Percentiles rank a stretch among this genome's conserved stretches.
Conservation (phyloP, 2,888 invertebrate genomes). For the Cephus rjabovi region DNA sequence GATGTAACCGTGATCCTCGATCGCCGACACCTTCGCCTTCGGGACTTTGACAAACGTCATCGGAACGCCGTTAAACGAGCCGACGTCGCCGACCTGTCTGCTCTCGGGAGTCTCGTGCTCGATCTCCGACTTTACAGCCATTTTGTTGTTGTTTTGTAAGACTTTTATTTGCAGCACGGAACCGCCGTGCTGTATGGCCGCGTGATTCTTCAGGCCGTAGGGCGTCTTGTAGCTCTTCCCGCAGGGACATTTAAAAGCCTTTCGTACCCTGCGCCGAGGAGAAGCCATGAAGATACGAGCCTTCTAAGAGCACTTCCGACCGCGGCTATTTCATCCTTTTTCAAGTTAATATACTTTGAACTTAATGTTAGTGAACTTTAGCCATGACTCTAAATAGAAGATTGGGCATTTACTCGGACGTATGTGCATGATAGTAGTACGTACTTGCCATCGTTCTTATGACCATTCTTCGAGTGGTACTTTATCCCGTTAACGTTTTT, state of each 20-base stretch:
- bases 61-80: slow-evolving; percentile 19
- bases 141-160: slow-evolving; percentile 18
- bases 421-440: slow-evolving; percentile 51
- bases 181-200: slow-evolving; percentile 65
- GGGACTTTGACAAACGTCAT: slow-evolving; percentile 30
- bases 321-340: neutral
- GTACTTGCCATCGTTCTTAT: slow-evolving; percentile 86
- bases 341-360: neutral
- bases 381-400: neutral
- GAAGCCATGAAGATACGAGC: neutral
- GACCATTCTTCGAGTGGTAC: slow-evolving; percentile 89
- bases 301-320: neutral
- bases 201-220: slow-evolving; percentile 82
- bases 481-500: slow-evolving; percentile 91
- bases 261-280: slow-evolving; percentile 73
- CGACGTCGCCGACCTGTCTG: neutral
- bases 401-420: neutral
- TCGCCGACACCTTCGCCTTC: slow-evolving; percentile 48
- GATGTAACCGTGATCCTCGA: slow-evolving; percentile 57
- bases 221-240: slow-evolving; percentile 88
- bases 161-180: slow-evolving; percentile 31
- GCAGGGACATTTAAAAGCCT: slow-evolving; percentile 85
- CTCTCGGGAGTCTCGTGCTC: slow-evolving; percentile 10
- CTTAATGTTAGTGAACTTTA: neutral
- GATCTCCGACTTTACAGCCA: slow-evolving; percentile 14